Evolutionary conservation across 2,797 vertebrate species (phyloP).

Genomic region (Anisognathus igniventris): DNA sequence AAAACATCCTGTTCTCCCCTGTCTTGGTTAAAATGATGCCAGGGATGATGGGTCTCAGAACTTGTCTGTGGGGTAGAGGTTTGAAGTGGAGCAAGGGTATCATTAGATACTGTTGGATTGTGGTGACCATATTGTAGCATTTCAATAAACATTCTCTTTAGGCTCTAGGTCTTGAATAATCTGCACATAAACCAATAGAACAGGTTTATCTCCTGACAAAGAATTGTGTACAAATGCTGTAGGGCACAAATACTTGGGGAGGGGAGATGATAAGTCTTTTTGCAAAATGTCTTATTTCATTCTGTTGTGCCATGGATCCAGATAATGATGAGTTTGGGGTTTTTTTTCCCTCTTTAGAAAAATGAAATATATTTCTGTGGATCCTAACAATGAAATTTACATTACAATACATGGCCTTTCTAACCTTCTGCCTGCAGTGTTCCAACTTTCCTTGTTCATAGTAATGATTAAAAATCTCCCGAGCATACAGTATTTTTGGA

Average conservation of each 20-base stretch:
- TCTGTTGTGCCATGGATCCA: not conserved
- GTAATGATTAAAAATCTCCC: not conserved
- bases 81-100: not conserved
- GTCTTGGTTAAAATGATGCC: not conserved
- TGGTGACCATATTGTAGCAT: not conserved
- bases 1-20: not conserved
- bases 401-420: constrained; percentile 18
- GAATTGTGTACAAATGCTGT: not conserved
- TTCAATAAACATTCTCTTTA: not conserved
- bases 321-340: not conserved
- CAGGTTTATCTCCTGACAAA: not conserved
- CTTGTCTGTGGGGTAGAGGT: not conserved
- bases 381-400: constrained; percentile 9
- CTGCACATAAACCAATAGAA: not conserved
- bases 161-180: not conserved
- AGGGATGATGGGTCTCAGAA: not conserved
- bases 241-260: not conserved
- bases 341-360: not conserved
- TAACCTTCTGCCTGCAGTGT: not conserved
- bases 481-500: not conserved
- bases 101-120: not conserved
- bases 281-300: not conserved
- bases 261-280: not conserved
- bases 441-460: not conserved
- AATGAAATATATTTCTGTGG: not conserved